A percentile compares a stretch with the other conserved stretches of the same genome.
These are phyloP conservation scores for Tachycineta bicolor DNA, from an alignment of 2,113 vertebrate species.

Conservation along the genomic window DNA sequence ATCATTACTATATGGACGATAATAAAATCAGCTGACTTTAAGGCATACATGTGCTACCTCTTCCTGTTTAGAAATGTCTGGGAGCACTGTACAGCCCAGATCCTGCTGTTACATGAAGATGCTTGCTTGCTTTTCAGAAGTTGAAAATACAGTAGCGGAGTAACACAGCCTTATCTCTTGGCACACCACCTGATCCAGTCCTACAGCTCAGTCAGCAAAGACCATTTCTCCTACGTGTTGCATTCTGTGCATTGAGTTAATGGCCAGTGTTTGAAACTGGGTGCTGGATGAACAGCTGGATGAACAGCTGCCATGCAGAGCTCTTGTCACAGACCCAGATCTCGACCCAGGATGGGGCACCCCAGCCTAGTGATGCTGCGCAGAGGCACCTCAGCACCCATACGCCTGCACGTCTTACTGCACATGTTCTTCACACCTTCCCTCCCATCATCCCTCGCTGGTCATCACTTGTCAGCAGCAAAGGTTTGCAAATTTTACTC, in stretches of 20 bases:
- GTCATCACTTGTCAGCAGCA: neutral
- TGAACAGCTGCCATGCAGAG: neutral
- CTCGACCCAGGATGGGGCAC: neutral
- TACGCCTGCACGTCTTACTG: rapidly evolving
- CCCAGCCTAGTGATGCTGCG: rapidly evolving
- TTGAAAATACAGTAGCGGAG: neutral
- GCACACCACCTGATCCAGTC: neutral
- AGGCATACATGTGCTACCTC: neutral
- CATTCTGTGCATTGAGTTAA: neutral
- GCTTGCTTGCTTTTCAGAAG: neutral
- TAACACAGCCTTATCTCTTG: neutral
- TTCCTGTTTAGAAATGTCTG: neutral
- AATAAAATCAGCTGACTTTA: neutral
- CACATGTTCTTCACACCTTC: neutral
- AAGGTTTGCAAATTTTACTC: neutral
- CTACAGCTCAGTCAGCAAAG: neutral
- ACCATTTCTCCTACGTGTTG: neutral
- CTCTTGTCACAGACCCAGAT: too few relatives aligned
- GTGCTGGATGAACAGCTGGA: neutral
- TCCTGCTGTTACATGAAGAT: neutral
- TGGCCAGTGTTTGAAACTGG: too few relatives aligned
- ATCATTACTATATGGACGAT: neutral
- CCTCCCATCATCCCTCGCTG: neutral
- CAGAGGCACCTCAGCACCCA: neutral
- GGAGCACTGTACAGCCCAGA: neutral